Base-by-base conservation (phyloP, 2,888 invertebrate genomes). In the Homarus gammarus region DNA sequence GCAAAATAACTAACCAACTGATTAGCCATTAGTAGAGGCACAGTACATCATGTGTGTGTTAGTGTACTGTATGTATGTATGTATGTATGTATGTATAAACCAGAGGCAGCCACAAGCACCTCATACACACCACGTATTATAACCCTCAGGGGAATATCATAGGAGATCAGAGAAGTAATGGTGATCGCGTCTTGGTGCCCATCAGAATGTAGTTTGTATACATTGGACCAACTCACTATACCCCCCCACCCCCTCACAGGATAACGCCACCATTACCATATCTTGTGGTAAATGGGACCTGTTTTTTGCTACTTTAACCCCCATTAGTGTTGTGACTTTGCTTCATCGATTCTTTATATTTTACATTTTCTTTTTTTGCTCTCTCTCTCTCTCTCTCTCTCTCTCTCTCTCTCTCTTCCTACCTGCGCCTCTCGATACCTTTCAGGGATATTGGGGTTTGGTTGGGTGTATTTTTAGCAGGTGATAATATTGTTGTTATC, bases 181-280 rank as follows among this genome's bases (percentile, higher is more conserved):
- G 51, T 33, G 44, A 36, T 22, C 33, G 33, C 6, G 78, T 8
- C 44, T 27, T 51, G 33, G 72, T 51, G 38, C 33, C 78, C 51
- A 78, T 78, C 78, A 78, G 51, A 78, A 78, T 51, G 51, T 78
- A 78, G 51, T 78, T 38, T 78, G 31, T 56, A 38, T 73, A 49
- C 78, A 51, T 51, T 38, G 51, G 78, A n/a, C n/a, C n/a, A n/a
- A n/a, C n/a, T n/a, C n/a, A n/a, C n/a, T n/a, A n/a, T n/a, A n/a
- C n/a, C n/a, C n/a, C n/a, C n/a, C n/a, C n/a, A n/a, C n/a, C n/a
- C n/a, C n/a, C n/a, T n/a, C n/a, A n/a, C n/a, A 51, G 31, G 78
- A 78, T 78, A 78, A 78, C 78, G 49, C 31, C 78, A 78, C 31
- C 78, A 78, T 78, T 78, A 51, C 78, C 78, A 56, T 78, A 49